phyloP scores from a whole-genome alignment of 2,113 vertebrate genomes.

The Arenaria interpres region DNA sequence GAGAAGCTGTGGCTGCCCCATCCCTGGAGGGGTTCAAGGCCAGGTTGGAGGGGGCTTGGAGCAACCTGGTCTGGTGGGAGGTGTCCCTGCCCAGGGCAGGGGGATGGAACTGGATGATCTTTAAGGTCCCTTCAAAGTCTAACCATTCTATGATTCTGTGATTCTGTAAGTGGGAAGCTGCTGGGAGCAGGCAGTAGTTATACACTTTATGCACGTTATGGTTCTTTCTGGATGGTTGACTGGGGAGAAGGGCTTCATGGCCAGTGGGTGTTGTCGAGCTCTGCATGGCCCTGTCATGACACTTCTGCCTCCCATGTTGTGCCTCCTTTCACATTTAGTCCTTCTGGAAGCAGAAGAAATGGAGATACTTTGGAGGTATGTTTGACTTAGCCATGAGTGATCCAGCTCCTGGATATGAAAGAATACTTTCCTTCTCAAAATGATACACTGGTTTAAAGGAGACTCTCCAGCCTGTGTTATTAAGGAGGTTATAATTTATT shows the following conservation, averaged over 20 bases:
- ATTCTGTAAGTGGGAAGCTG: neutral
- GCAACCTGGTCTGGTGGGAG: too few species aligned
- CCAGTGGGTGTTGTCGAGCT: neutral
- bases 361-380: neutral
- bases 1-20: too few species aligned
- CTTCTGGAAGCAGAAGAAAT: neutral
- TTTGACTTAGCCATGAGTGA: neutral
- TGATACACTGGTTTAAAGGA: neutral
- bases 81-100: too few species aligned
- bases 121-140: too few species aligned
- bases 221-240: neutral
- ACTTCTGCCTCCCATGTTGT: neutral
- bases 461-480: neutral
- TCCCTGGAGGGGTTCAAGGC: too few species aligned
- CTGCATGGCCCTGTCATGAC: neutral
- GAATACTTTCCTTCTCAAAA: neutral
- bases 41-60: too few species aligned
- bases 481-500: neutral
- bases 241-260: neutral
- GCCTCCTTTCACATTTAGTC: neutral
- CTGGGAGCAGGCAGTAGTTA: neutral
- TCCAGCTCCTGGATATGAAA: neutral
- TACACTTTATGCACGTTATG: too few species aligned
- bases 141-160: too few species aligned
- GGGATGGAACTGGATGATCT: too few species aligned